Evolutionary conservation across 2,888 invertebrate species (phyloP).

Genomic region (Serrognathus titanus): DNA sequence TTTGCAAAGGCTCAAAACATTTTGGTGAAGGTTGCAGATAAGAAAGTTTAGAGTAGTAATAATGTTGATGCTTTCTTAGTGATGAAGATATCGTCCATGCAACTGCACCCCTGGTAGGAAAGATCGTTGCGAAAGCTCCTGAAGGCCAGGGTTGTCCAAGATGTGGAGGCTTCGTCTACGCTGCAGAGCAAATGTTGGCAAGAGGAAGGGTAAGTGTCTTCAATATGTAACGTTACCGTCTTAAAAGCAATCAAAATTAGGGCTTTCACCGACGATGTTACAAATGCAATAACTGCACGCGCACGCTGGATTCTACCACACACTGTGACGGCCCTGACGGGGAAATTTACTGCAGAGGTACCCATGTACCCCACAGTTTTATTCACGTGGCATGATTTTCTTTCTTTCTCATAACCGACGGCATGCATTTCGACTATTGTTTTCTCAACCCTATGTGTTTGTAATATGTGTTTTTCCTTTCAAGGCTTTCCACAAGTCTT

Average conservation of each 20-base stretch:
- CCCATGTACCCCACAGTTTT: not conserved
- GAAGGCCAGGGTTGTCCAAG: conserved; percentile 85
- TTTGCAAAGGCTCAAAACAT: not conserved
- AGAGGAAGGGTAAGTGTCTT: conserved; percentile 74
- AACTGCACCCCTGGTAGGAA: conserved; percentile 48
- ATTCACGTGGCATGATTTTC: not conserved
- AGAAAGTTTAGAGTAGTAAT: not conserved
- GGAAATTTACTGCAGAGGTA: conserved; percentile 92
- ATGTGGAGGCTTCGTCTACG: conserved; percentile 86
- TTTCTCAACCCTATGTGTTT: not conserved
- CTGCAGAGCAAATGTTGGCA: conserved; percentile 89
- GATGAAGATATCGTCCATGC: conserved; percentile 32
- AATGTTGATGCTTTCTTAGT: conserved; percentile 22
- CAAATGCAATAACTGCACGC: conserved; percentile 81
- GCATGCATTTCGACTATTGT: not conserved
- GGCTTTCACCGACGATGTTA: conserved; percentile 88
- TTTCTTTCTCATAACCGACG: conserved; percentile 3
- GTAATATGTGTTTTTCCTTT: conserved; percentile 42
- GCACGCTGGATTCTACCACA: conserved; percentile 81
- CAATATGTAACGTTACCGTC: conserved; percentile 3
- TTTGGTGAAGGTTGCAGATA: not conserved
- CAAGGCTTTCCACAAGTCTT: conserved; percentile 88
- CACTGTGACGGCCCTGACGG: conserved; percentile 91
- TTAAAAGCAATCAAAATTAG: conserved; percentile 49
- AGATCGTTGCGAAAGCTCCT: conserved; percentile 75